Evolutionary conservation across 92 coral and sea anemone species (phyloP), one percentile per base, ranked within the genome.

Genomic region (Muricea muricata): DNA sequence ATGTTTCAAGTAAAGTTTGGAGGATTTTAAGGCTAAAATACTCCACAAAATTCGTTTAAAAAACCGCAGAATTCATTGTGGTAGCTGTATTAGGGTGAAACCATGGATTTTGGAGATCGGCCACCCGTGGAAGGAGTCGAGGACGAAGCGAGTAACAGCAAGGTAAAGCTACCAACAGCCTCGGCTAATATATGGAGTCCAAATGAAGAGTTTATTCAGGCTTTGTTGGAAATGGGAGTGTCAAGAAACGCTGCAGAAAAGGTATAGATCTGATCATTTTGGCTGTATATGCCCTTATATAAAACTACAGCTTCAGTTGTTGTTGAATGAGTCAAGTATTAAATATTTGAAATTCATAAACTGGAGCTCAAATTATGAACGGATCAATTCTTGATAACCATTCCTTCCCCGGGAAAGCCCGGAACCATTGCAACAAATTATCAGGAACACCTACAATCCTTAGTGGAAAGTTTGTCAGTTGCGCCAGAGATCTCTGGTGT

Each of bases 231-330:
- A 33, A 90, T 94, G 91, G 97, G 98, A 7, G 83, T 94, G 37
- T 92, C 98, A 0, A 70, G 70, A 61, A 92, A 94, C 48, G 98
- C 98, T 18, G 92, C 93, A 2, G 91, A 85, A 29, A 94, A 93
- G 92, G 98, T 94, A 66, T 28, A 10, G 18, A 25, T 31, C 33
- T 30, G 11, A 12, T 37, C 42, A 37, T 37, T 37, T 37, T 37
- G 42, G 3, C 6, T 60, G 85, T 41, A 33, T 75, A 85, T 83
- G 82, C 75, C 83, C 65, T 83, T 2, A 35, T 34, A 21, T 1
- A n/a, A 10, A 66, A 31, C 23, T 6, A n/a, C n/a, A n/a, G n/a
- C n/a, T n/a, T n/a, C n/a, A n/a, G n/a, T n/a, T n/a, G n/a, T n/a
- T n/a, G n/a, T n/a, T n/a, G n/a, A n/a, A n/a, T n/a, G n/a, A n/a